Conservation (phyloP, 2,797 vertebrate genomes). For the Hoplostethus atlanticus region DNA sequence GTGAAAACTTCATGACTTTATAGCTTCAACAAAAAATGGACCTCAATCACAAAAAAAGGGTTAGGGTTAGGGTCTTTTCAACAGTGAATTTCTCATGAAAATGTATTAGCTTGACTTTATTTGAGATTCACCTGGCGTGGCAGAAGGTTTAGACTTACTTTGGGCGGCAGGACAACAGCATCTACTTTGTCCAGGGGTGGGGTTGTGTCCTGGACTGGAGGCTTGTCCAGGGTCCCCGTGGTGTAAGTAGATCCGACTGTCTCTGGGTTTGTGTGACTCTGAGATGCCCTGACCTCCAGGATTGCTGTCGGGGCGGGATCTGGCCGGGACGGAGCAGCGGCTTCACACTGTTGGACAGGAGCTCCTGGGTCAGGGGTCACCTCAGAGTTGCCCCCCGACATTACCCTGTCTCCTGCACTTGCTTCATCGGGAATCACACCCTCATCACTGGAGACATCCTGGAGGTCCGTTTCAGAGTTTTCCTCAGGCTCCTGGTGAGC, state of each 20-base stretch:
- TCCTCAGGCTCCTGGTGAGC: constrained; percentile 66
- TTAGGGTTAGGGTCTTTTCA: no score
- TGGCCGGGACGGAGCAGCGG: background rate
- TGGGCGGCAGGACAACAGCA: constrained; percentile 27
- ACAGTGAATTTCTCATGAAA: no score
- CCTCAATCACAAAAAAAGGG: no score
- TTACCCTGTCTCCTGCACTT: background rate
- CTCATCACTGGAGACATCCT: background rate
- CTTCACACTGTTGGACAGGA: constrained; percentile 13
- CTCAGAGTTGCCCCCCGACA: background rate
- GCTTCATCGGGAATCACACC: constrained; percentile 5
- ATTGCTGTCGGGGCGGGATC: constrained; percentile 5
- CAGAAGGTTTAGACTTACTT: constrained; percentile 49
- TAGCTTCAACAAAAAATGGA: no score
- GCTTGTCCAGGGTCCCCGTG: constrained; percentile 52
- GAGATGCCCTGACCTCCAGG: constrained; percentile 13
- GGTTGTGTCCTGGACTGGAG: constrained; percentile 73
- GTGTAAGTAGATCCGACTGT: constrained; percentile 11
- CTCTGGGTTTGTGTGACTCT: constrained; percentile 30
- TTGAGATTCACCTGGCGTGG: constrained; percentile 60
- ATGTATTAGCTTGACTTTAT: background rate
- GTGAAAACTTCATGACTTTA: no score
- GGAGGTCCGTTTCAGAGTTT: constrained; percentile 61
- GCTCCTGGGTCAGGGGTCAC: background rate
- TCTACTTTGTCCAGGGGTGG: constrained; percentile 16